Conservation (phyloP, 2,888 invertebrate genomes). For the Antheraea assamensis region DNA sequence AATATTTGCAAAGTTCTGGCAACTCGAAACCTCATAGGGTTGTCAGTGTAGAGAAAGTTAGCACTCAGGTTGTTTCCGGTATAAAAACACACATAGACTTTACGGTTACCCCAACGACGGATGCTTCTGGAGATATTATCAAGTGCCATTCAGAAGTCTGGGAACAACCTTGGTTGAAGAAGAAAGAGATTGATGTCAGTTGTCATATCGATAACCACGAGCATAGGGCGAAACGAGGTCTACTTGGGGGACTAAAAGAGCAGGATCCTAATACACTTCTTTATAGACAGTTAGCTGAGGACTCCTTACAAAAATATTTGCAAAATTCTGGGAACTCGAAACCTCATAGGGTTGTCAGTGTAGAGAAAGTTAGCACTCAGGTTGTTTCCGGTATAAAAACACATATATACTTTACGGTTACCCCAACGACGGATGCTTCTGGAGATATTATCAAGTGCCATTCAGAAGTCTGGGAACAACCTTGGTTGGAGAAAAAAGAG, state of each 20-base stretch:
- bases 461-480: conserved; percentile 79
- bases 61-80: conserved; percentile 73
- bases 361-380: conserved; percentile 61
- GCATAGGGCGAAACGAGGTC: conserved; percentile 25
- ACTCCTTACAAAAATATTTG: conserved; percentile 38
- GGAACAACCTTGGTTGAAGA: conserved; percentile 80
- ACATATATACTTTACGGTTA: conserved; percentile 56
- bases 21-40: conserved; percentile 32
- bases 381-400: conserved; percentile 73
- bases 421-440: conserved; percentile 16
- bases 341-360: conserved; percentile 40
- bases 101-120: conserved; percentile 24
- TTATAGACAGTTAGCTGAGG: conserved; percentile 35
- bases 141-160: conserved; percentile 76
- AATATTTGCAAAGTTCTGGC: conserved; percentile 31
- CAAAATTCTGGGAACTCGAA: conserved; percentile 23
- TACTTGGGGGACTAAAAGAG: conserved; percentile 26
- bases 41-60: conserved; percentile 54
- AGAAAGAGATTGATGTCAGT: conserved; percentile 48
- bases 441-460: conserved; percentile 56
- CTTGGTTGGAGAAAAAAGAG: conserved; percentile 76
- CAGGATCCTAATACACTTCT: conserved; percentile 34
- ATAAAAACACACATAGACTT: conserved; percentile 64
- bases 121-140: conserved; percentile 37
- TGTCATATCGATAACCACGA: conserved; percentile 29